These are phyloP conservation scores for Microctenopoma steveboyesi DNA, from an alignment of 2,797 vertebrate species.

Conservation along the genomic window DNA sequence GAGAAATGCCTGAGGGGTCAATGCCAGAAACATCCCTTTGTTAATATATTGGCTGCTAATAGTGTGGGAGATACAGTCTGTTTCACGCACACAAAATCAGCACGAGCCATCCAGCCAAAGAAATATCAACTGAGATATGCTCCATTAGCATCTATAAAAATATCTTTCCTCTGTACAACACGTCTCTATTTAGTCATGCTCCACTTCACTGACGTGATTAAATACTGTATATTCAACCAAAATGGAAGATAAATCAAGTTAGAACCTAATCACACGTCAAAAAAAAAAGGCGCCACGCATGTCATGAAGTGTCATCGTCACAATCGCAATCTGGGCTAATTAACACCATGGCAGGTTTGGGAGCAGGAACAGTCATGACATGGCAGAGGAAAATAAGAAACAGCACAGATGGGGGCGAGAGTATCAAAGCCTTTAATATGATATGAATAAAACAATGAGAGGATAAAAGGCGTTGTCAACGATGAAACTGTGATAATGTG, in stretches of 20 bases:
- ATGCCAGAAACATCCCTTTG: not conserved
- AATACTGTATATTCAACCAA: not conserved
- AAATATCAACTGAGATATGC: not conserved
- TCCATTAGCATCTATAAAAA: conserved; percentile 9
- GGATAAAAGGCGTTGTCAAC: conserved; percentile 17
- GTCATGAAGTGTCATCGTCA: conserved; percentile 42
- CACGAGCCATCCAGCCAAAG: not conserved
- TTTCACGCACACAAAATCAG: not conserved
- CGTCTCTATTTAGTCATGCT: not conserved
- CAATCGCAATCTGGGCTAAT: conserved; percentile 55
- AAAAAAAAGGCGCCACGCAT: not conserved
- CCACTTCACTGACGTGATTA: not conserved
- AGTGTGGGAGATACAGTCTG: not conserved
- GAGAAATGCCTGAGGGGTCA: not conserved
- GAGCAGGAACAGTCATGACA: conserved; percentile 43
- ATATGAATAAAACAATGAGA: conserved; percentile 39
- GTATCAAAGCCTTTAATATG: conserved; percentile 31
- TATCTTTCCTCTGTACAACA: not conserved
- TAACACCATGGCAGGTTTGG: conserved; percentile 61
- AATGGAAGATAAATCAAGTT: not conserved
- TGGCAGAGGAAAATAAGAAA: conserved; percentile 21
- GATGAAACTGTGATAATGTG: conserved; percentile 2
- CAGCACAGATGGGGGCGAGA: conserved; percentile 2
- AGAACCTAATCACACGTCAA: not conserved
- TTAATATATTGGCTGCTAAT: not conserved